Conservation (phyloP, 2,113 vertebrate species). For the Larimichthys crocea region DNA sequence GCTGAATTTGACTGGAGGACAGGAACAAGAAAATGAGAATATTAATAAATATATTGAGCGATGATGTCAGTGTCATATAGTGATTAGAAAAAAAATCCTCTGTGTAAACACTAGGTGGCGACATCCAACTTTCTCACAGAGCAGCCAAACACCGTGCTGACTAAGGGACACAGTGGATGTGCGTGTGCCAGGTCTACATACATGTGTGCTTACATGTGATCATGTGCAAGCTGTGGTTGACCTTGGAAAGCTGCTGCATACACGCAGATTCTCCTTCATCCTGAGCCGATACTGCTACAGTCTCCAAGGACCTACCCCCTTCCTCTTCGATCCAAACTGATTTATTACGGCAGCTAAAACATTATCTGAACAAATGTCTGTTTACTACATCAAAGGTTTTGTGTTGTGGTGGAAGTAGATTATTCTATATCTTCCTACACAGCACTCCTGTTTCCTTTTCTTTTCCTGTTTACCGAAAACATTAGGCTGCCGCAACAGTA, state of each 20-base stretch:
- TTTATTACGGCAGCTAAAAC: conserved; percentile 31
- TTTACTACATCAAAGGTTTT: conserved; percentile 33
- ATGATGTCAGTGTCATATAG: conserved; percentile 41
- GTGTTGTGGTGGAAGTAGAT: conserved; percentile 26
- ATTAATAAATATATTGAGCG: conserved; percentile 1
- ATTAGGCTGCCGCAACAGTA: conserved; percentile 41
- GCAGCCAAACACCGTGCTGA: conserved; percentile 64
- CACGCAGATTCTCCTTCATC: conserved; percentile 51
- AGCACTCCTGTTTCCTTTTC: conserved; percentile 25
- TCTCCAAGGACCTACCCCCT: conserved; percentile 31
- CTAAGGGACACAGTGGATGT: conserved; percentile 63
- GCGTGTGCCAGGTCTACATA: conserved; percentile 46
- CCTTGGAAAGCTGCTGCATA: conserved; percentile 73
- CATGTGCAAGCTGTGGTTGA: conserved; percentile 51
- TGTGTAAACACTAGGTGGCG: conserved; percentile 73
- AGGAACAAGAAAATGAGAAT: not conserved
- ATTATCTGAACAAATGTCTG: conserved; percentile 29
- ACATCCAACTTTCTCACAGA: conserved; percentile 55
- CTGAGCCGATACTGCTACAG: conserved; percentile 5
- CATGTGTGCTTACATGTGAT: conserved; percentile 74
- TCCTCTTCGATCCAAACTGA: conserved; percentile 29
- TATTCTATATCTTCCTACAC: conserved; percentile 17
- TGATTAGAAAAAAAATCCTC: conserved; percentile 30
- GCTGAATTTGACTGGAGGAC: not conserved
- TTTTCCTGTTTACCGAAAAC: conserved; percentile 54